phyloP scores from a whole-genome alignment of 2,888 invertebrate species.

The Punctoribates punctum region DNA sequence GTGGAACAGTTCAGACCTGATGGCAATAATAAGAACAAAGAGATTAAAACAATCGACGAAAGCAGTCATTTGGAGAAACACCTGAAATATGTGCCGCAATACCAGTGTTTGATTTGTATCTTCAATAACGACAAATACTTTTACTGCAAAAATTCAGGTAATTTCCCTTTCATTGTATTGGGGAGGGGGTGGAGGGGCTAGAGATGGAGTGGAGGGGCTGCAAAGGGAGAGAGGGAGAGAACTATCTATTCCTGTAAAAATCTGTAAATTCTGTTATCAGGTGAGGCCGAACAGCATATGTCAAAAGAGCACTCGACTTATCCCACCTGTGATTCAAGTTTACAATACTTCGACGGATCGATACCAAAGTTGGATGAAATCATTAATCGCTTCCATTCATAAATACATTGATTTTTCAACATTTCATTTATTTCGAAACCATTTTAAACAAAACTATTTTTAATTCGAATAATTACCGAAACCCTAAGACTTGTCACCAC shows the following conservation, averaged over 20 bases:
- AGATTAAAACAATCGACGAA: background rate
- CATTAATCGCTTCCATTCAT: background rate
- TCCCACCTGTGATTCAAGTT: too few relatives aligned
- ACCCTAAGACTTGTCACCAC: too few relatives aligned
- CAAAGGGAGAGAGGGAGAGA: too few relatives aligned
- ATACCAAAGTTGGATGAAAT: constrained; percentile 15
- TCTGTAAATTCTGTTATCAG: background rate
- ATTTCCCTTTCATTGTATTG: too few relatives aligned
- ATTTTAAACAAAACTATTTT: too few relatives aligned
- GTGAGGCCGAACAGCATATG: background rate
- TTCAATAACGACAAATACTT: constrained; percentile 1
- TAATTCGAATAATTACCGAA: too few relatives aligned
- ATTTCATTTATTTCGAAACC: too few relatives aligned
- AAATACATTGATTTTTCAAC: too few relatives aligned
- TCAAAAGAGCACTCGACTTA: background rate
- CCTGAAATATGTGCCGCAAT: background rate
- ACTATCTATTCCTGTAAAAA: too few relatives aligned
- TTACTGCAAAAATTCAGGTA: background rate
- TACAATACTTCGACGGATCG: constrained; percentile 1
- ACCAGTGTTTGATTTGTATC: background rate
- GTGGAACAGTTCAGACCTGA: background rate
- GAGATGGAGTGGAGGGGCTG: too few relatives aligned
- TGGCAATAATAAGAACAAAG: background rate
- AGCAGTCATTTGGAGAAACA: background rate
- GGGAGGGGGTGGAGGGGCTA: too few relatives aligned